Percentiles rank a stretch among this genome's conserved stretches.
These are phyloP conservation scores for Bugulina stolonifera DNA, from an alignment of 2,888 invertebrate species.

Conservation along the genomic window DNA sequence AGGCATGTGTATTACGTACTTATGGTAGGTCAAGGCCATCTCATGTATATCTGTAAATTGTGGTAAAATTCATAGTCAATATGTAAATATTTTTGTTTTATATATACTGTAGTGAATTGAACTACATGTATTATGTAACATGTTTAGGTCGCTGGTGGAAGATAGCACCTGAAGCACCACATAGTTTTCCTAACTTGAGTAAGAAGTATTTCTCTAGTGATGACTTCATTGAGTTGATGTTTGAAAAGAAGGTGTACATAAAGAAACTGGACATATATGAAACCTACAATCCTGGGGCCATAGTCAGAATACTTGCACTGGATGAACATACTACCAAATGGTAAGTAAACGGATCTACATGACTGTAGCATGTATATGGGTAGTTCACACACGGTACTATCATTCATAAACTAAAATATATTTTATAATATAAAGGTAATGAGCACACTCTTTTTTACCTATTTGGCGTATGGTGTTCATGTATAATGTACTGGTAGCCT, in stretches of 20 bases:
- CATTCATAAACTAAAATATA: no score
- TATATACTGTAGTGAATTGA: no score
- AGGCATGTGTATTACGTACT: not conserved
- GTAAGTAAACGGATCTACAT: slow-evolving; percentile 9
- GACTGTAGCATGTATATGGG: no score
- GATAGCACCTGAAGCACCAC: slow-evolving; percentile 6
- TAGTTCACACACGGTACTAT: no score
- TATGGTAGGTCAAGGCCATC: slow-evolving; percentile 15
- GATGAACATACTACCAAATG: not conserved
- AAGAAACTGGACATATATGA: slow-evolving; percentile 45
- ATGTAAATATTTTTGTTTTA: no score
- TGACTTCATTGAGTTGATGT: slow-evolving; percentile 38
- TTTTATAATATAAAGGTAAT: no score
- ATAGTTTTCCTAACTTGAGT: not conserved
- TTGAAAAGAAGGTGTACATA: slow-evolving; percentile 40
- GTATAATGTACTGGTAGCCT: no score
- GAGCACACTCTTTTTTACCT: no score
- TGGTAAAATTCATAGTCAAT: no score
- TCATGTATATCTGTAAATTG: no score
- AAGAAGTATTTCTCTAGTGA: not conserved
- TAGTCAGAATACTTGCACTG: slow-evolving; percentile 38
- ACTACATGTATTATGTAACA: no score
- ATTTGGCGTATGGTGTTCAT: no score
- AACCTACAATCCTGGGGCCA: slow-evolving; percentile 50
- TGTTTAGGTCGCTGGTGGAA: slow-evolving; percentile 19